Percentiles rank a stretch among this genome's conserved stretches.
phyloP scores from a whole-genome alignment of 2,888 invertebrate species.

The Clunio marinus region DNA sequence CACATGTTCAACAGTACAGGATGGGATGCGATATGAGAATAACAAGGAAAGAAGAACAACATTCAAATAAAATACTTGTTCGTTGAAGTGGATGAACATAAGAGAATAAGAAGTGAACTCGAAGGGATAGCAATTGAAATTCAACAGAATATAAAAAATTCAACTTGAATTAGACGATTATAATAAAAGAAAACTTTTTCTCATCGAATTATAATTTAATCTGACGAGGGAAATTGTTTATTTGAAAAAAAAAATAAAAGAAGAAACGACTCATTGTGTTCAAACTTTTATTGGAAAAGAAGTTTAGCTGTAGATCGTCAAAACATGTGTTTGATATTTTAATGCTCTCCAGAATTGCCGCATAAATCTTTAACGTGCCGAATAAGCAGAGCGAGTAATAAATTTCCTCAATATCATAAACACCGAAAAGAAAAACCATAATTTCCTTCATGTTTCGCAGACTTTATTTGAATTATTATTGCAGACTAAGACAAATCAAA shows the following conservation, averaged over 20 bases:
- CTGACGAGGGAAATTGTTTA: constrained; percentile 8
- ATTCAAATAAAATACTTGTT: neutral
- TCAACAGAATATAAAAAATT: neutral
- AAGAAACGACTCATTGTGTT: neutral
- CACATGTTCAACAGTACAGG: no score
- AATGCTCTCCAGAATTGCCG: constrained; percentile 1
- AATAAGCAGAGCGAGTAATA: neutral
- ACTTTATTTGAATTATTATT: neutral
- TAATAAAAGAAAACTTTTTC: neutral
- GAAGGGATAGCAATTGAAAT: constrained; percentile 2
- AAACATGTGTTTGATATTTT: constrained; percentile 11
- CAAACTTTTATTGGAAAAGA: neutral
- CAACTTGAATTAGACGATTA: constrained; percentile 1
- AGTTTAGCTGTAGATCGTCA: neutral
- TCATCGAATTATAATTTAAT: constrained; percentile 11
- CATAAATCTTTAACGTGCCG: neutral
- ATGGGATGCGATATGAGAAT: no score
- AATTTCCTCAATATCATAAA: neutral
- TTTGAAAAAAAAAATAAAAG: constrained; percentile 1
- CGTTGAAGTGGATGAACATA: no score
- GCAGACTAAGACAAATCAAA: no score
- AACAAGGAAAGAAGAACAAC: no score
- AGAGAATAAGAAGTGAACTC: neutral
- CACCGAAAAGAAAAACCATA: neutral
- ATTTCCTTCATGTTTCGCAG: neutral